Evolutionary conservation across 2,888 invertebrate genomes (phyloP).

Genomic region (Molorchus minor): DNA sequence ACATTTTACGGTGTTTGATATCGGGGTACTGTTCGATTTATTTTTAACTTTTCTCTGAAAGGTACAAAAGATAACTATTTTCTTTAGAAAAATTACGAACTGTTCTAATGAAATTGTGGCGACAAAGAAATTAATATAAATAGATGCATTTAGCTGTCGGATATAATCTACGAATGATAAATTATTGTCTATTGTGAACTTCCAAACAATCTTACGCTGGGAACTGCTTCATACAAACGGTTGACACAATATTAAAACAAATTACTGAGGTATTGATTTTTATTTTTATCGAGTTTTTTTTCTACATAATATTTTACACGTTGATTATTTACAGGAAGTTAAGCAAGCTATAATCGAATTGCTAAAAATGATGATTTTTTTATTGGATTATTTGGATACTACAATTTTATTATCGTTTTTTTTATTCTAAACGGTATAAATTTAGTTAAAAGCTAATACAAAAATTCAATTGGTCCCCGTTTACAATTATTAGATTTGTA

Average conservation of each 20-base stretch:
- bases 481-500: too few species aligned
- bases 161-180: constrained; percentile 36
- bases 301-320: constrained; percentile 3
- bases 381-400: too few species aligned
- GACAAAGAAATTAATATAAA: constrained; percentile 37
- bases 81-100: constrained; percentile 29
- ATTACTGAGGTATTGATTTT: constrained; percentile 32
- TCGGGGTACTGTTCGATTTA: too few species aligned
- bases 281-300: constrained; percentile 16
- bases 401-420: too few species aligned
- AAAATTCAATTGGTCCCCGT: too few species aligned
- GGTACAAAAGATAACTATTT: too few species aligned
- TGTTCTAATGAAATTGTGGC: constrained; percentile 35
- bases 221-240: constrained; percentile 25
- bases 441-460: too few species aligned
- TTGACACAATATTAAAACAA: constrained; percentile 35
- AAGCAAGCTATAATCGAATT: too few species aligned
- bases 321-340: not conserved
- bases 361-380: too few species aligned
- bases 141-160: constrained; percentile 38
- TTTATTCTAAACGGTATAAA: too few species aligned
- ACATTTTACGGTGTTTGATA: too few species aligned
- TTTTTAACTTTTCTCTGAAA: too few species aligned
- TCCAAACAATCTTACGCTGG: constrained; percentile 30
- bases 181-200: constrained; percentile 32